Percentiles rank a stretch among this genome's conserved stretches.
Conservation (phyloP, 1,140 invertebrate genomes). For the Chionoecetes opilio region DNA sequence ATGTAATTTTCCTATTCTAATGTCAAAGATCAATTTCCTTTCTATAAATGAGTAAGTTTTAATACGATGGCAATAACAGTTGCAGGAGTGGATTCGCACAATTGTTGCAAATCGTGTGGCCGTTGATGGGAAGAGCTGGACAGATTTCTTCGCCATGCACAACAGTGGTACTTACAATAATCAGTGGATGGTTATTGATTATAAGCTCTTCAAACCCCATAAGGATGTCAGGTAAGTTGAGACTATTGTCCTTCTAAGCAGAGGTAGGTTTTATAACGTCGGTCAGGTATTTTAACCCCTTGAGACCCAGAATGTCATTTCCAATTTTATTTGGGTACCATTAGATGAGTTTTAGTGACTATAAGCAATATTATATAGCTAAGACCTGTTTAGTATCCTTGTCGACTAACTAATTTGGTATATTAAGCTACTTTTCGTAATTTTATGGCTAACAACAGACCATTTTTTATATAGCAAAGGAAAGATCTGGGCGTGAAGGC, state of each 20-base stretch:
- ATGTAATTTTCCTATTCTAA: too few species aligned
- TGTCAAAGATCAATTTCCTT: too few species aligned
- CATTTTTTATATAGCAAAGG: too few species aligned
- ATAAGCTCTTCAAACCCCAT: conserved; percentile 86
- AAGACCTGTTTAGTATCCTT: too few species aligned
- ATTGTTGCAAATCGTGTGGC: conserved; percentile 94
- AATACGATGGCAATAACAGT: conserved; percentile 83
- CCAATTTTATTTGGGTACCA: too few species aligned
- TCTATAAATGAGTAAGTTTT: background rate
- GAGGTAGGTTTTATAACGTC: background rate
- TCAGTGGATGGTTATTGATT: conserved; percentile 94
- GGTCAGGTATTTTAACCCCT: background rate
- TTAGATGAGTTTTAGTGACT: too few species aligned
- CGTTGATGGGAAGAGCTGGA: conserved; percentile 89
- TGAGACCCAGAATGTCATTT: too few species aligned
- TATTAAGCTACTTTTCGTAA: too few species aligned
- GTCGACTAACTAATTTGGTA: too few species aligned
- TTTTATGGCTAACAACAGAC: too few species aligned
- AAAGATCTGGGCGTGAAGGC: too few species aligned
- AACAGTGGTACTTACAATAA: conserved; percentile 95
- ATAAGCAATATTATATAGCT: too few species aligned
- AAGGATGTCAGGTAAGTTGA: conserved; percentile 79
- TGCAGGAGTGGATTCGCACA: conserved; percentile 91
- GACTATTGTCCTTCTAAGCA: background rate
- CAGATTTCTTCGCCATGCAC: conserved; percentile 85